Evolutionary conservation across 2,888 invertebrate species (phyloP), one percentile per base, ranked within the genome.

Genomic region (Protophormia terraenovae): DNA sequence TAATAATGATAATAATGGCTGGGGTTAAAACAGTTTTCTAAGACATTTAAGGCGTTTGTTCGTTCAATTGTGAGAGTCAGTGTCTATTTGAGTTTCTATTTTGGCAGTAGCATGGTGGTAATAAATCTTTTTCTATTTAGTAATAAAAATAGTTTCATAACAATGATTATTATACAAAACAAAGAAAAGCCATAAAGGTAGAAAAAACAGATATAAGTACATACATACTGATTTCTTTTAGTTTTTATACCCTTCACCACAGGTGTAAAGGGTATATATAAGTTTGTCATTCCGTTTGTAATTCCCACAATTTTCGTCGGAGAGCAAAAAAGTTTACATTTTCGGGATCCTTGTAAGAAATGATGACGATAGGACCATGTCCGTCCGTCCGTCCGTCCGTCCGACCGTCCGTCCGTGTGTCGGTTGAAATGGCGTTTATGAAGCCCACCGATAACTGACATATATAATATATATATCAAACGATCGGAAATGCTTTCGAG

Each of bases 101-200:
- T 82, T 85, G 85, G 85, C 85, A 83, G 82, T 85, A 83, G 82
- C 85, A 82, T 85, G 82, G 80, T 75, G 85, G 85, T 83, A 85
- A 85, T 85, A 85, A 85, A 85, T 85, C 85, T 85, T 85, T 85
- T 83, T 79, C 82, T 79, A 82, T 85, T 85, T 78, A 71, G 78
- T 50, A 79, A 79, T 73, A 78, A 83, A 78, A 72, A 78, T 47
- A 73, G 78, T 84, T 81, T 85, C 62, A 85, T 81, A 85, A 85
- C 82, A 82, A 78, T 85, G 82, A 85, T 85, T 79, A 79, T 85
- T 58, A 58, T 67, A 60, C 29, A 60, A 58, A 82, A 19, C 10
- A 24, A 53, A 66, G 27, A 69, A 47, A 71, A 53, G 19, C 64
- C 53, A 72, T 75, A 62, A 69, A 67, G 73, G 22, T 75, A 35